Percentiles rank a stretch among this genome's conserved stretches.
phyloP scores from a whole-genome alignment of 2,113 vertebrate genomes.

The Damaliscus lunatus region DNA sequence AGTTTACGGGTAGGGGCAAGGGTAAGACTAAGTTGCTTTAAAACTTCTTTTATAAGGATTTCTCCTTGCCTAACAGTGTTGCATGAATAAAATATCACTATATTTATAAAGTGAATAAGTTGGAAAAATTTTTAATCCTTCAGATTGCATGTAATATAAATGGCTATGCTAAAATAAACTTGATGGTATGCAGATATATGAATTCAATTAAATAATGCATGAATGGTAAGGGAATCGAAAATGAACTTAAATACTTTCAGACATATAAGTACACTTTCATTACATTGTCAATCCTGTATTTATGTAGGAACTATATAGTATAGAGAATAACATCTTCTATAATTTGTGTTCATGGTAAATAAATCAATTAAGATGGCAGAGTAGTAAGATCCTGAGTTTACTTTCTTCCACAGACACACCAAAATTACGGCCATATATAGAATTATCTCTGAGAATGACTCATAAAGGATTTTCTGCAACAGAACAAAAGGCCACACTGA shows the following conservation, averaged over 20 bases:
- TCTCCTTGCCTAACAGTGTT: background rate
- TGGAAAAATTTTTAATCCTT: background rate
- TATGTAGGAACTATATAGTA: background rate
- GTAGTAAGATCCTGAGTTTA: background rate
- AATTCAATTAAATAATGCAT: conserved; percentile 3
- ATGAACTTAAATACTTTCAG: background rate
- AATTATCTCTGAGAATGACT: background rate
- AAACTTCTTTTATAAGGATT: background rate
- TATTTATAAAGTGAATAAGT: background rate
- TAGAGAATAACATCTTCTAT: background rate
- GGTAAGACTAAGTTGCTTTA: background rate
- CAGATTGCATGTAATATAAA: background rate
- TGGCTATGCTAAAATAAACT: background rate
- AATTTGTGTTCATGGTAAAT: background rate
- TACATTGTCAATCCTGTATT: background rate
- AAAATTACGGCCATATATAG: background rate
- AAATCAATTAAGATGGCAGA: background rate
- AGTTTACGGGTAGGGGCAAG: background rate
- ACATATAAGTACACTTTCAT: background rate
- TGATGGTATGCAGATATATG: background rate
- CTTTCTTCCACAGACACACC: background rate
- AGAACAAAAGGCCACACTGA: background rate
- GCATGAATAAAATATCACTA: background rate
- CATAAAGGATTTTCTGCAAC: background rate
- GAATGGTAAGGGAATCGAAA: background rate